Percentiles rank a stretch among this genome's conserved stretches.
phyloP scores from a whole-genome alignment of 2,797 vertebrate species.

The Syncerus caffer region DNA sequence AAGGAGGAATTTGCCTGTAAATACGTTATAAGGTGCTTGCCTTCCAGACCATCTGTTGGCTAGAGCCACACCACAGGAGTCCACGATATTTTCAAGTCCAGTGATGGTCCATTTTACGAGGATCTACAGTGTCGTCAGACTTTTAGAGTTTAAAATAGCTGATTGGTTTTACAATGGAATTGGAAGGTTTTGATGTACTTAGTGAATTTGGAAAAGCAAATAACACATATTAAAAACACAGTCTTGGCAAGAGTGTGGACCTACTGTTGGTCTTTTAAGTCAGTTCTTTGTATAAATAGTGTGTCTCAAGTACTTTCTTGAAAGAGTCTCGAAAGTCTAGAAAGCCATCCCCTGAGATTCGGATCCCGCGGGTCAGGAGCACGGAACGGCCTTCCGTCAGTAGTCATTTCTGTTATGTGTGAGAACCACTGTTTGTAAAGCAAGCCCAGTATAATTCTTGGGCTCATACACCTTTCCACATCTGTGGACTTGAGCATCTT shows the following conservation, averaged over 20 bases:
- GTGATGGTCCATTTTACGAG: not conserved
- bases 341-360: not conserved
- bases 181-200: not conserved
- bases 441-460: not conserved
- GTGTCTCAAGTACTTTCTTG: not conserved
- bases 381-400: not conserved
- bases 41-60: not conserved
- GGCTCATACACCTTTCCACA: not conserved
- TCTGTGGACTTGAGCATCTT: not conserved
- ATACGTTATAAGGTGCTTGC: not conserved
- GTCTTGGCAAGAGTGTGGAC: not conserved
- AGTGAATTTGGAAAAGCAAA: slow-evolving; percentile 12
- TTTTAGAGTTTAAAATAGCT: not conserved
- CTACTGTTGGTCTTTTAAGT: slow-evolving; percentile 25
- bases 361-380: not conserved
- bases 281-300: not conserved
- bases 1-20: not conserved
- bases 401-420: not conserved
- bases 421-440: not conserved
- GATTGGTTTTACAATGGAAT: not conserved
- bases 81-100: not conserved
- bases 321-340: not conserved
- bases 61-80: not conserved
- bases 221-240: not conserved
- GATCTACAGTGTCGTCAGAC: not conserved